These are phyloP conservation scores for Ophioderma brevispina DNA, from an alignment of 35 echinoderm and acorn worm species.

Conservation along the genomic window DNA sequence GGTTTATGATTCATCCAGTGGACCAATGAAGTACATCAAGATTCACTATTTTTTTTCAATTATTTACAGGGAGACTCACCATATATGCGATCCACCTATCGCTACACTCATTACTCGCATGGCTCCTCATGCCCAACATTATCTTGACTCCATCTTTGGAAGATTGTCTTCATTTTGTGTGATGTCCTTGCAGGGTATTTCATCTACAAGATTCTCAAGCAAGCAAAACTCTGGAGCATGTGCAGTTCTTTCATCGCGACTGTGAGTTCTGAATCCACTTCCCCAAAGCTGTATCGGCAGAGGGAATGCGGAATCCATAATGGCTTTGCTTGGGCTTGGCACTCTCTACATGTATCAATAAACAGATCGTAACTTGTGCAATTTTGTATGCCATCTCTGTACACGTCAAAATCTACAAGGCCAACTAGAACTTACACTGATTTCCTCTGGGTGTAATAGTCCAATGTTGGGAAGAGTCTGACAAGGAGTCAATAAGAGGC, in stretches of 20 bases:
- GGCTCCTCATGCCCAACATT: constrained; percentile 82
- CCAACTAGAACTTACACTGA: constrained; percentile 81
- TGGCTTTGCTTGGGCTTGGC: constrained; percentile 77
- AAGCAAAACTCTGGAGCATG: not conserved
- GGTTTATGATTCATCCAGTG: no score
- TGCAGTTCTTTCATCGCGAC: constrained; percentile 19
- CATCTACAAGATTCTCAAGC: constrained; percentile 59
- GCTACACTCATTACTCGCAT: constrained; percentile 88
- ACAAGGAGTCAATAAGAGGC: not conserved
- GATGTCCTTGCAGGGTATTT: constrained; percentile 67
- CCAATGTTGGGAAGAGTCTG: not conserved
- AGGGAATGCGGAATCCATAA: constrained; percentile 94
- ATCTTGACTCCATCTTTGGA: constrained; percentile 57
- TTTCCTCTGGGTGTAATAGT: constrained; percentile 28
- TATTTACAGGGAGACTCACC: no score
- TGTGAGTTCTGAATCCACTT: constrained; percentile 89
- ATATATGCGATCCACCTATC: no score
- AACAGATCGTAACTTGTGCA: constrained; percentile 38
- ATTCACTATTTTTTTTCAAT: no score
- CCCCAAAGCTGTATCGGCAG: constrained; percentile 74
- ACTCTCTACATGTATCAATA: constrained; percentile 32
- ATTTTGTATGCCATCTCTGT: constrained; percentile 78
- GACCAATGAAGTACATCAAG: no score
- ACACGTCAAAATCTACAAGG: constrained; percentile 94
- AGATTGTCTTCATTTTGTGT: constrained; percentile 80